phyloP scores from a whole-genome alignment of 2,113 vertebrate species.

The Ptilonorhynchus violaceus region DNA sequence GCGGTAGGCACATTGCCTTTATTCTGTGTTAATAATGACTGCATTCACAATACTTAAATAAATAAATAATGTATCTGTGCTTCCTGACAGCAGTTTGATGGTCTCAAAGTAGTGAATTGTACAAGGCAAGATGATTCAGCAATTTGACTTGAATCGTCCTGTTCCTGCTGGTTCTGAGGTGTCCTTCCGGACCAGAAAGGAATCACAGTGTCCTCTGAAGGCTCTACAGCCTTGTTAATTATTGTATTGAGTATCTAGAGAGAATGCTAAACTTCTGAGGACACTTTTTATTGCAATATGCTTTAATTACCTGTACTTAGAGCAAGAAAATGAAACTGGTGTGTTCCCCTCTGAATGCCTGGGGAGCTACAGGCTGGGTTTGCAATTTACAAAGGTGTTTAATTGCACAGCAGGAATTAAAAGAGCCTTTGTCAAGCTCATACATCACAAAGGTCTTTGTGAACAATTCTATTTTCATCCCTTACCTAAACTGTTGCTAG shows the following conservation, averaged over 20 bases:
- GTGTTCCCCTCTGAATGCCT: neutral
- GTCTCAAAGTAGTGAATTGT: neutral
- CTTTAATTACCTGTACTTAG: neutral
- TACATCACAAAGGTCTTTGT: neutral
- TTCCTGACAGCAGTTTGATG: slow-evolving; percentile 6
- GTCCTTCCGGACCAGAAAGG: neutral
- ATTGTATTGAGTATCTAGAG: neutral
- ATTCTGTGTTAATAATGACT: neutral
- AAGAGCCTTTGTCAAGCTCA: neutral
- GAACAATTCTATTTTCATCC: neutral
- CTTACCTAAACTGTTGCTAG: neutral
- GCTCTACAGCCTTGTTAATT: neutral
- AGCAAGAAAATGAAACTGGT: neutral
- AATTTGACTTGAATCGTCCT: neutral
- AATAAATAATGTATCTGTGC: neutral
- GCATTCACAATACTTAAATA: neutral
- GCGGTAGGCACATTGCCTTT: neutral
- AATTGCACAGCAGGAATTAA: neutral
- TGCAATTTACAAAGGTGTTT: neutral
- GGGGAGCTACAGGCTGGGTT: neutral
- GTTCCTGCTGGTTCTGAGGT: neutral
- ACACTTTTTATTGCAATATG: neutral
- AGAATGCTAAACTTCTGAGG: neutral
- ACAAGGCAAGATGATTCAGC: slow-evolving; percentile 3
- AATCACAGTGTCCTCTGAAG: neutral